Evolutionary conservation across 2,113 vertebrate species (phyloP).

Genomic region (rat (Rattus norvegicus)): DNA sequence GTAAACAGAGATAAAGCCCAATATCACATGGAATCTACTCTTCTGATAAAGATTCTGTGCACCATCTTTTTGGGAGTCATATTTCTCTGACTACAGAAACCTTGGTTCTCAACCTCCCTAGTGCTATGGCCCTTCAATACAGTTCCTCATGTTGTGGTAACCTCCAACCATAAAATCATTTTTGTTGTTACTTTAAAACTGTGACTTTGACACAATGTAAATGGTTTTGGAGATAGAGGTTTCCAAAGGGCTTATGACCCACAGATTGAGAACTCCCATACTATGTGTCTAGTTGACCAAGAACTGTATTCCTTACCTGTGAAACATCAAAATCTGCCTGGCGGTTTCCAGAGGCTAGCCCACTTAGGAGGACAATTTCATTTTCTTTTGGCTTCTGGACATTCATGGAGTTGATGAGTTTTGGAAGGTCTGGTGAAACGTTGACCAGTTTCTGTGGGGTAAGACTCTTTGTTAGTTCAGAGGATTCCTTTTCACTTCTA

Average conservation of each 20-base stretch:
- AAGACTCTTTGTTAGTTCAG: conserved; percentile 60
- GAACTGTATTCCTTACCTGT: conserved; percentile 87
- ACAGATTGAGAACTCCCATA: background rate
- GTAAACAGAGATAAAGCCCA: background rate
- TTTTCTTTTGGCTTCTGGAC: conserved; percentile 95
- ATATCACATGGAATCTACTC: background rate
- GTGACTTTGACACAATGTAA: background rate
- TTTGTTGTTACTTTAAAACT: background rate
- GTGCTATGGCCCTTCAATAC: background rate
- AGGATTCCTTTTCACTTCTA: background rate
- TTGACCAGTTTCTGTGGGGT: conserved; percentile 91
- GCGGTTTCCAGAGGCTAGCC: conserved; percentile 90
- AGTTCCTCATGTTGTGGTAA: background rate
- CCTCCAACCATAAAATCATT: background rate
- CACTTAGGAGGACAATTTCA: conserved; percentile 95
- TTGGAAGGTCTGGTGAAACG: conserved; percentile 94
- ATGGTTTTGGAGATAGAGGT: background rate
- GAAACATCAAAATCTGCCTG: conserved; percentile 86
- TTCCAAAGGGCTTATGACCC: background rate
- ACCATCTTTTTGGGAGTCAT: background rate
- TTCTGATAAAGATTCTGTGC: background rate
- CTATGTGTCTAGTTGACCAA: background rate
- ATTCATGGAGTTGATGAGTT: conserved; percentile 93
- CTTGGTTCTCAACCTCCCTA: background rate
- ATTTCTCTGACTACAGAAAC: background rate